Conservation (phyloP, 2,888 invertebrate species). For the Chrysotoxum bicinctum region DNA sequence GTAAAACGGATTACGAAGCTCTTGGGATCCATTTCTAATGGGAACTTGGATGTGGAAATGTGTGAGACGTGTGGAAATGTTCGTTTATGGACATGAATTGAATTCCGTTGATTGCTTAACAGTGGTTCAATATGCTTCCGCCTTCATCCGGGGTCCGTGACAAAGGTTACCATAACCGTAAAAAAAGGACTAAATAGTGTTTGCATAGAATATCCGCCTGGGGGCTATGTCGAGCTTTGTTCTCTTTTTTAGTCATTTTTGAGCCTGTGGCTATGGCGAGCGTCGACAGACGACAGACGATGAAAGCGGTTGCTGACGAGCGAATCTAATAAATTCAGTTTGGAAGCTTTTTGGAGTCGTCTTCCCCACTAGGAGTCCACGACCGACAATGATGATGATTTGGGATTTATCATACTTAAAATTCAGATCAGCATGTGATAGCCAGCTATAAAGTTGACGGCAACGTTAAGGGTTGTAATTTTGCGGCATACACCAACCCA, state of each 20-base stretch:
- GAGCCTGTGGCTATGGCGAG: not conserved
- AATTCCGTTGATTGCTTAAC: constrained; percentile 69
- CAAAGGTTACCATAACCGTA: constrained; percentile 46
- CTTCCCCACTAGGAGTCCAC: constrained; percentile 14
- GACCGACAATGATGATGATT: constrained; percentile 28
- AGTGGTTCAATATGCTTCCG: constrained; percentile 63
- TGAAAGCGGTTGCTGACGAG: not conserved
- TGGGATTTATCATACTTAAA: constrained; percentile 56
- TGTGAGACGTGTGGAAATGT: constrained; percentile 50
- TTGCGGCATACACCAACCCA: constrained; percentile 48
- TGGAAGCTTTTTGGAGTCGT: constrained; percentile 33
- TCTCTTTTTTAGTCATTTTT: not conserved
- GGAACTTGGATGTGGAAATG: constrained; percentile 18
- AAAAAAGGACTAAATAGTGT: constrained; percentile 41
- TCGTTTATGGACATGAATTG: constrained; percentile 64
- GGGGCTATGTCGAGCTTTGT: constrained; percentile 49
- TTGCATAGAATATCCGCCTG: constrained; percentile 47
- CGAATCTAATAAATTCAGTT: constrained; percentile 4
- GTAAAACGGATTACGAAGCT: constrained; percentile 59
- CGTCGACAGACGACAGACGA: not conserved
- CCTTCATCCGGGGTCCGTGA: constrained; percentile 54
- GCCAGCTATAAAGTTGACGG: constrained; percentile 19
- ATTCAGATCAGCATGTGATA: constrained; percentile 58
- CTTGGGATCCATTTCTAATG: constrained; percentile 54
- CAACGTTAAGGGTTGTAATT: constrained; percentile 36